Evolutionary conservation across 1,140 invertebrate species (phyloP).

Genomic region (Scaptodrosophila lebanonensis): DNA sequence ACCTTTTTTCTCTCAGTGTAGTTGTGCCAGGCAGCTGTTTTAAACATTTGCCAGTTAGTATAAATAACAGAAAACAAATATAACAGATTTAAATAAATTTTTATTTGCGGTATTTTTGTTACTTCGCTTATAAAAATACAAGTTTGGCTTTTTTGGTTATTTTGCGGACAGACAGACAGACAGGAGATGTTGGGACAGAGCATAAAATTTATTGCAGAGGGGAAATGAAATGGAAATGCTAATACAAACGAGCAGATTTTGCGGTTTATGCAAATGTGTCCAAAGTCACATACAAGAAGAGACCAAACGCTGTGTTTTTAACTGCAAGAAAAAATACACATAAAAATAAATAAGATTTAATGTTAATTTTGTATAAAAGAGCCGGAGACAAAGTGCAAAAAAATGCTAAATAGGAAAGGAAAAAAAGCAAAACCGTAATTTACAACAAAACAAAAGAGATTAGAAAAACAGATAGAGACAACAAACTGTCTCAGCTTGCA

Average conservation of each 20-base stretch:
- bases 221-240: conserved; percentile 51
- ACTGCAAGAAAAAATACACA: conserved; percentile 25
- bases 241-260: conserved; percentile 73
- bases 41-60: too few species aligned
- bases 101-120: background rate
- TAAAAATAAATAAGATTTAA: conserved; percentile 59
- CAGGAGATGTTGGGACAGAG: too few species aligned
- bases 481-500: too few species aligned
- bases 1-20: too few species aligned
- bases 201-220: conserved; percentile 52
- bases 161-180: conserved; percentile 14
- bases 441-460: conserved; percentile 14
- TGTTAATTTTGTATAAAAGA: conserved; percentile 9
- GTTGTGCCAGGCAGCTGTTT: too few species aligned
- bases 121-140: conserved; percentile 23
- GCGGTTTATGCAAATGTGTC: conserved; percentile 66
- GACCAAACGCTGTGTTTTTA: conserved; percentile 36
- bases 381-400: conserved; percentile 1
- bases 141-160: conserved; percentile 25
- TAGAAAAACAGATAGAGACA: too few species aligned
- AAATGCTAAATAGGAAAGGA: conserved; percentile 8
- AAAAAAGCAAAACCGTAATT: conserved; percentile 6
- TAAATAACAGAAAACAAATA: conserved; percentile 21
- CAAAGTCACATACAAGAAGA: conserved; percentile 45
- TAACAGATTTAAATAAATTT: background rate